phyloP scores from a whole-genome alignment of 2,113 vertebrate species.

The Gavialis gangeticus region DNA sequence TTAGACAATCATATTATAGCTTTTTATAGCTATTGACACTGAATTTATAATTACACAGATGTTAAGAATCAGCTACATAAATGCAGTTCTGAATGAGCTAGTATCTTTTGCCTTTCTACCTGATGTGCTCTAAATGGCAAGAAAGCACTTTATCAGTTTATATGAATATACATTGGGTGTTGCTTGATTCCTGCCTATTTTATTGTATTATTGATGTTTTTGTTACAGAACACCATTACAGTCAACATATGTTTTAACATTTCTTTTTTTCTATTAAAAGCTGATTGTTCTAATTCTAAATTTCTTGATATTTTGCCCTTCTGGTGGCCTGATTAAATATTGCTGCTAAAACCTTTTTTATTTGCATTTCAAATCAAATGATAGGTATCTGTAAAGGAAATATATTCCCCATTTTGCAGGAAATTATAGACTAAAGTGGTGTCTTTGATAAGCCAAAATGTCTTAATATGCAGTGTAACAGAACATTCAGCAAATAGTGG shows the following conservation, averaged over 20 bases:
- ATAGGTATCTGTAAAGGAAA: background rate
- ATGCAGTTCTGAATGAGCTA: background rate
- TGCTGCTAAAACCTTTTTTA: background rate
- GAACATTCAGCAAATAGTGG: background rate
- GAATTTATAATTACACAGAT: background rate
- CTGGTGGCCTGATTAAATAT: fast-evolving
- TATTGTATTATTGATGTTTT: background rate
- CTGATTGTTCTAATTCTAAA: background rate
- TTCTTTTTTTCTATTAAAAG: background rate
- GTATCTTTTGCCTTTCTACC: background rate
- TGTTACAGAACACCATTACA: background rate
- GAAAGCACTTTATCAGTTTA: background rate
- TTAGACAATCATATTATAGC: background rate
- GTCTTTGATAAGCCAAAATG: background rate
- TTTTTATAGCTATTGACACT: background rate
- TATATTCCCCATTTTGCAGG: background rate
- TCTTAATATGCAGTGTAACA: background rate
- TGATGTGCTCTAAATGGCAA: background rate
- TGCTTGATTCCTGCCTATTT: background rate
- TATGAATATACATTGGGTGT: background rate
- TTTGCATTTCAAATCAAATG: background rate
- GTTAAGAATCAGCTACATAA: background rate
- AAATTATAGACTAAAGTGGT: background rate
- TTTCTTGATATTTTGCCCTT: background rate
- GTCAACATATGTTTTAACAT: background rate